Percentiles rank a stretch among this genome's conserved stretches.
phyloP scores from a whole-genome alignment of 2,888 invertebrate species.

The Desoria tigrina region DNA sequence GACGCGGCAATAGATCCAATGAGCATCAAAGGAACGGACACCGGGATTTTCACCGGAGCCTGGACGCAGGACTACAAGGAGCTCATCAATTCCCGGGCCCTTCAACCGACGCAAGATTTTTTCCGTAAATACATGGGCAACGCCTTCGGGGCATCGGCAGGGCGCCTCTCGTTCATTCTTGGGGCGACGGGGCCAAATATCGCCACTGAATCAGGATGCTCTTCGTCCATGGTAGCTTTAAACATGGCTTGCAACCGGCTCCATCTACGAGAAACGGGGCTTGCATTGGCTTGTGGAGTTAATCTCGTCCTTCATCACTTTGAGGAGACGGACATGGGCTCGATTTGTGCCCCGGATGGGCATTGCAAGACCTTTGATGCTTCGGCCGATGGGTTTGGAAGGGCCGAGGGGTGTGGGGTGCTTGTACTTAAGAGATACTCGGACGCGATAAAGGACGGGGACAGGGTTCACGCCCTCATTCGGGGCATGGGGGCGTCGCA shows the following conservation, averaged over 20 bases:
- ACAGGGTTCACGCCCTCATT: conserved; percentile 27
- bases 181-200: conserved; percentile 26
- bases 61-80: conserved; percentile 33
- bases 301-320: conserved; percentile 25
- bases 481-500: conserved; percentile 25
- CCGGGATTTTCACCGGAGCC: conserved; percentile 25
- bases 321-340: background rate
- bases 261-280: conserved; percentile 15
- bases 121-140: conserved; percentile 35
- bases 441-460: conserved; percentile 29
- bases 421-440: conserved; percentile 27
- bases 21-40: conserved; percentile 1
- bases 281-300: conserved; percentile 35
- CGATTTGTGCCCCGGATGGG: conserved; percentile 1
- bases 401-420: conserved; percentile 27
- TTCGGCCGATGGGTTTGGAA: conserved; percentile 17
- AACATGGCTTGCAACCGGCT: conserved; percentile 29
- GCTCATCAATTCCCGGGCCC: background rate
- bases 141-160: conserved; percentile 33
- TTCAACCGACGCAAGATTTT: conserved; percentile 15
- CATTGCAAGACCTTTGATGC: conserved; percentile 27
- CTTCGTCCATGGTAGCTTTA: conserved; percentile 29
- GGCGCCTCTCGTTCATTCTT: background rate
- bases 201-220: conserved; percentile 30
- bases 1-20: conserved; percentile 23